Evolutionary conservation across 2,113 vertebrate genomes (phyloP), one percentile per base, ranked within the genome.

Genomic region (Atherinomorus stipes): DNA sequence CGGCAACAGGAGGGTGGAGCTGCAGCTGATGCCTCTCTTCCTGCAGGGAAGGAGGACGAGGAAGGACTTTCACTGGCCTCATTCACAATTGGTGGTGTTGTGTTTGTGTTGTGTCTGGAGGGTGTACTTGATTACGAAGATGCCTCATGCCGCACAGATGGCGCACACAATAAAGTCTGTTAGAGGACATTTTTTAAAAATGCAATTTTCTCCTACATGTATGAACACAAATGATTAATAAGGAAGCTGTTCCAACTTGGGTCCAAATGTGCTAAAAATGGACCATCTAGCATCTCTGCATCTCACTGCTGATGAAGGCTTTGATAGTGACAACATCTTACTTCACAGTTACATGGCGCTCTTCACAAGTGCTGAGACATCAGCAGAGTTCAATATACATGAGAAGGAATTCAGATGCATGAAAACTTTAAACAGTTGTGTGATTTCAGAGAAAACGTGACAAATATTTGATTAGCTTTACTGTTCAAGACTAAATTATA

Each of bases 21-120:
- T 96, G 96, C 87, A 94, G 88, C 94, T 95, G 90, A 90, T 94
- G 93, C 50, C 96, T 92, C 91, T 97, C 96, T 76, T 98, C 97
- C 97, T 99, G 80, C 21, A 79, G 87, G 85, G 82, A 86, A 86
- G 88, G 82, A 88, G 72, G 78, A 86, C 9, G 21, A 83, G 70
- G 71, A 85, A 84, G 81, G 87, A 77, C 78, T 77, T 83, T 82
- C 61, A 70, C 53, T 69, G 78, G 75, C 82, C 74, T 81, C 52
- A 45, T 85, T 87, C 84, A 80, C 71, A 71, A 72, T 80, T 25
- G 65, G 64, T 74, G 70, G 44, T 58, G 74, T 77, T 84, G 72
- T 59, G 11, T 80, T 38, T 34, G 57, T 42, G 52, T 38, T 44
- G 56, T 84, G 64, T 84, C 85, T 64, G 64, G 66, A 83, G 85